Conservation (phyloP, 2,113 vertebrate species). For the Calonectris borealis region DNA sequence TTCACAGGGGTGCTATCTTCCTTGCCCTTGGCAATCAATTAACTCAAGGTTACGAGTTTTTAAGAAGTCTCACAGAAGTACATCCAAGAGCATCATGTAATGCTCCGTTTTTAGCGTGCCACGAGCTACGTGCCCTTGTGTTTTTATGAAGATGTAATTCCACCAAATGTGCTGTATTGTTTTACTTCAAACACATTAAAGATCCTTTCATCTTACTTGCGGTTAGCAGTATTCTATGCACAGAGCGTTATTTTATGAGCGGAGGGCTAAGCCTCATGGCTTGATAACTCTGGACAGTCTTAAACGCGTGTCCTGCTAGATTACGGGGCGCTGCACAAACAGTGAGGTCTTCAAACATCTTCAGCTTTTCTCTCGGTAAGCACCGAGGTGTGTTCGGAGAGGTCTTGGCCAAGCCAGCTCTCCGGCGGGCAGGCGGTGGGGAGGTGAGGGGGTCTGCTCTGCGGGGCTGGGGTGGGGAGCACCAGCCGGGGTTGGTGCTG, state of each 20-base stretch:
- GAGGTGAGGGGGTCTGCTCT: background rate
- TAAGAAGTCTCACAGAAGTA: background rate
- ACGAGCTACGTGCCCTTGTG: background rate
- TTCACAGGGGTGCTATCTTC: background rate
- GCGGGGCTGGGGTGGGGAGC: background rate
- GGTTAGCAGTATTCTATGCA: background rate
- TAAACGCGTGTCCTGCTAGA: background rate
- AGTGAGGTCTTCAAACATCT: background rate
- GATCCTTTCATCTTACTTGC: background rate
- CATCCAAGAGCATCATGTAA: background rate
- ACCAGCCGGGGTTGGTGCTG: background rate
- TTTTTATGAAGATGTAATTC: background rate
- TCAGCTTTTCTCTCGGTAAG: background rate
- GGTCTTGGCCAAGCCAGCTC: background rate
- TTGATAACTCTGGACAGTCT: background rate
- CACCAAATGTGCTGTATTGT: background rate
- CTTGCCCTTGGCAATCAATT: slow-evolving; percentile 3
- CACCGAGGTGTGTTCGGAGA: background rate
- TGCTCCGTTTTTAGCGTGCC: background rate
- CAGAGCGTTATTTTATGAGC: background rate
- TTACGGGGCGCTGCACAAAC: background rate
- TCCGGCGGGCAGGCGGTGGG: background rate
- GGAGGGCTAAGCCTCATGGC: background rate
- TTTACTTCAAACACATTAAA: background rate
- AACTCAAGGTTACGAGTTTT: background rate